phyloP scores from a whole-genome alignment of 2,888 invertebrate genomes.

The Ferrisia virgata region DNA sequence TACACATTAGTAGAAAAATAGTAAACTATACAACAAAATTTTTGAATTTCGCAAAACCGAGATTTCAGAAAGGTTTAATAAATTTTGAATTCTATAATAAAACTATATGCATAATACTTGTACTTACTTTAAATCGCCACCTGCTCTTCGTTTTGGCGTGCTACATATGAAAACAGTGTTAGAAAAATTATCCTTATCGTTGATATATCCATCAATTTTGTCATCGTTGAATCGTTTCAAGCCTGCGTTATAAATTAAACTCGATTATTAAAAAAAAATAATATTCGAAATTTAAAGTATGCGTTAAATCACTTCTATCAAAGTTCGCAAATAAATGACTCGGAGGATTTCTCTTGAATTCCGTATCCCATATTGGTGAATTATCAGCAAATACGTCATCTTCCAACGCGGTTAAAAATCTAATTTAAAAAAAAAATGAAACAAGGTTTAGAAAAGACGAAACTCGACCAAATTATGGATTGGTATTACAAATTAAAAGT shows the following conservation, averaged over 20 bases:
- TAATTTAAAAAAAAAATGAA: too few species aligned
- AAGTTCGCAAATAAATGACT: constrained; percentile 19
- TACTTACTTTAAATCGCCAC: background rate
- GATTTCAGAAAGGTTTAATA: too few species aligned
- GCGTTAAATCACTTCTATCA: background rate
- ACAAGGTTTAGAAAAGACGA: too few species aligned
- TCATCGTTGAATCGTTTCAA: background rate
- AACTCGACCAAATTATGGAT: too few species aligned
- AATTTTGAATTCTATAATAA: too few species aligned
- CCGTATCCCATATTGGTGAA: constrained; percentile 92
- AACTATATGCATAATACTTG: background rate
- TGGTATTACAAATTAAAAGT: too few species aligned
- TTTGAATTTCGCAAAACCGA: too few species aligned
- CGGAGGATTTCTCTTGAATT: constrained; percentile 67
- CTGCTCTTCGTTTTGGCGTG: background rate
- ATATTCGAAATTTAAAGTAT: background rate
- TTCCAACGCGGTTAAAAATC: constrained; percentile 82
- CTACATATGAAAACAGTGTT: background rate
- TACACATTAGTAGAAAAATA: background rate
- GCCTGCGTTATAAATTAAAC: background rate
- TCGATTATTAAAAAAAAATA: background rate
- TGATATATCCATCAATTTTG: background rate
- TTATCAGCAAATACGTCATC: constrained; percentile 79
- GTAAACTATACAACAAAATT: too few species aligned
- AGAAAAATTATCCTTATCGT: background rate